Conservation (phyloP, 2,797 vertebrate species). For the Neoniphon sammara region DNA sequence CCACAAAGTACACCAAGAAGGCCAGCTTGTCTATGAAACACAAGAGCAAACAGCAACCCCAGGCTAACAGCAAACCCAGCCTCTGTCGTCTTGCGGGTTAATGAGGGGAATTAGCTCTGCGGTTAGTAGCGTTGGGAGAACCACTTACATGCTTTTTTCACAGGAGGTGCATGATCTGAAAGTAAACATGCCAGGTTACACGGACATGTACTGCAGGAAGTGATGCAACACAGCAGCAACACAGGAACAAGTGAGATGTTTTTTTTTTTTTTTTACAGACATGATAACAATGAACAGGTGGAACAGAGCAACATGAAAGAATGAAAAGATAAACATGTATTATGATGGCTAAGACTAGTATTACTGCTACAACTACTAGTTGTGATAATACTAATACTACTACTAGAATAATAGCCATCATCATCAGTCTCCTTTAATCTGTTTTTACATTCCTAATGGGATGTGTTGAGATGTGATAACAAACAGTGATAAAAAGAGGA, state of each 20-base stretch:
- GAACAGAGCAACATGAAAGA: too few species aligned
- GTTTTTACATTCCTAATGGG: not conserved
- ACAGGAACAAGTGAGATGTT: not conserved
- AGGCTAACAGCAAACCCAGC: constrained; percentile 19
- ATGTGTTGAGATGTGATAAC: not conserved
- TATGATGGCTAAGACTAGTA: too few species aligned
- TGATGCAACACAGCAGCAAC: constrained; percentile 44
- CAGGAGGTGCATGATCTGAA: constrained; percentile 89
- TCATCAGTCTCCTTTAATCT: too few species aligned
- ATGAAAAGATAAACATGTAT: too few species aligned
- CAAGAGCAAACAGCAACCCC: constrained; percentile 5
- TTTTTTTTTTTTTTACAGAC: too few species aligned
- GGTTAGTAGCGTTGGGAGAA: constrained; percentile 72
- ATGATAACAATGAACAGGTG: not conserved
- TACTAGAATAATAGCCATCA: too few species aligned
- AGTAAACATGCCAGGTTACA: constrained; percentile 87
- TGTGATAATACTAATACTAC: too few species aligned
- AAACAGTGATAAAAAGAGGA: not conserved
- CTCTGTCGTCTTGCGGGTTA: constrained; percentile 45
- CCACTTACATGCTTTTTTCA: constrained; percentile 92
- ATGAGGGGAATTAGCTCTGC: constrained; percentile 31
- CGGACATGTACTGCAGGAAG: constrained; percentile 26
- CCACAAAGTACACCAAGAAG: not conserved
- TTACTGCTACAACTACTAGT: too few species aligned
- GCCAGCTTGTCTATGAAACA: constrained; percentile 11